These are phyloP conservation scores for Cetoscarus ocellatus DNA, from an alignment of 2,797 vertebrate genomes.

Conservation along the genomic window DNA sequence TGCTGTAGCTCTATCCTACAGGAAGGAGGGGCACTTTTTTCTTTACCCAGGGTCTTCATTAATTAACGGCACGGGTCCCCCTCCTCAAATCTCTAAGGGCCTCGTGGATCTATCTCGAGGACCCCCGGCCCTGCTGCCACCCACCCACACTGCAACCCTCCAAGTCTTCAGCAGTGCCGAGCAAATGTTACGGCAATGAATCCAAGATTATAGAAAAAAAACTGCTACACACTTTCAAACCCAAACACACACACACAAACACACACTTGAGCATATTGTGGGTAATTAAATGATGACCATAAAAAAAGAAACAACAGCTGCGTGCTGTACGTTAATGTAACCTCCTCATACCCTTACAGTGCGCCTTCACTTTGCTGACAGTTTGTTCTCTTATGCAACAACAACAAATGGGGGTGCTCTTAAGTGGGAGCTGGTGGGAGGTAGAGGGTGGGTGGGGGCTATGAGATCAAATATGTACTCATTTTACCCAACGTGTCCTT, in stretches of 20 bases:
- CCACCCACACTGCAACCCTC: constrained; percentile 65
- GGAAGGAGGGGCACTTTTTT: constrained; percentile 35
- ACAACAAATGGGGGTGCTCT: constrained; percentile 6
- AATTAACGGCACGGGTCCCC: constrained; percentile 65
- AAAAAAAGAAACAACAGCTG: constrained; percentile 3
- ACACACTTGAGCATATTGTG: constrained; percentile 14
- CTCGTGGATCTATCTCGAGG: constrained; percentile 32
- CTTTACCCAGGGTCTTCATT: constrained; percentile 56
- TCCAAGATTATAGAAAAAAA: constrained; percentile 1
- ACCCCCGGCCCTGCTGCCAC: constrained; percentile 27
- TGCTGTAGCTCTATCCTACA: constrained; percentile 13
- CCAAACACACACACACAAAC: constrained; percentile 5
- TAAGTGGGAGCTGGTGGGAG: not conserved
- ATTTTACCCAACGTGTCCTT: constrained; percentile 42
- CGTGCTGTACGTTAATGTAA: not conserved
- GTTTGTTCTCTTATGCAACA: constrained; percentile 42
- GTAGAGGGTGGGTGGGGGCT: not conserved
- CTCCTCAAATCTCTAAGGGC: constrained; percentile 49
- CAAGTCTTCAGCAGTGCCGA: constrained; percentile 2
- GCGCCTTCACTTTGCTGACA: constrained; percentile 3
- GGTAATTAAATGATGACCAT: constrained; percentile 43
- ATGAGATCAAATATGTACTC: constrained; percentile 49
- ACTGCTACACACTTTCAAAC: not conserved
- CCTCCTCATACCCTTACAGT: constrained; percentile 16
- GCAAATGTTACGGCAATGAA: not conserved